phyloP scores from a whole-genome alignment of 2,113 vertebrate genomes.

The Passer montanus region DNA sequence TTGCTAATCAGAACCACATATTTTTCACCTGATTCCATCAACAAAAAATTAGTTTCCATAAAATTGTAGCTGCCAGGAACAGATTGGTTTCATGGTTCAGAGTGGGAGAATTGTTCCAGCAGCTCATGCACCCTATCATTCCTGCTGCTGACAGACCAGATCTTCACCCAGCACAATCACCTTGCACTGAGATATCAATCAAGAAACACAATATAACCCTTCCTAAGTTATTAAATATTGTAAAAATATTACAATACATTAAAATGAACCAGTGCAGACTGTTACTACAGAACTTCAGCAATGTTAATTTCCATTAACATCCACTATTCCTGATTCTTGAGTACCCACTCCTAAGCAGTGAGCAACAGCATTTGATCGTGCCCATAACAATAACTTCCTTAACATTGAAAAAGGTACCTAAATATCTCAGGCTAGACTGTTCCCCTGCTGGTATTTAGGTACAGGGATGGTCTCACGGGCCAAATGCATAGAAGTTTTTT shows the following conservation, averaged over 20 bases:
- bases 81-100: conserved; percentile 38
- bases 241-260: not conserved
- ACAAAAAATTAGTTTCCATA: conserved; percentile 42
- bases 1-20: conserved; percentile 32
- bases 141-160: not conserved
- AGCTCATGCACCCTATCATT: not conserved
- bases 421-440: not conserved
- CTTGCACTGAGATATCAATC: not conserved
- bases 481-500: not conserved
- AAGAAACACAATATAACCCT: not conserved
- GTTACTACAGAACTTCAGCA: not conserved
- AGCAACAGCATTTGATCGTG: not conserved
- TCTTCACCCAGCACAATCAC: not conserved
- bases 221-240: not conserved
- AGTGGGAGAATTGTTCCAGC: not conserved
- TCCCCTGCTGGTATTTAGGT: not conserved
- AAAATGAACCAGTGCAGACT: not conserved
- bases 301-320: not conserved
- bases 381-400: not conserved
- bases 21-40: conserved; percentile 39
- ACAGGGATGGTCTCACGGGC: not conserved
- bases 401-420: not conserved
- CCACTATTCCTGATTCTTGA: not conserved
- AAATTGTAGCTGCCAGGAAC: conserved; percentile 7
- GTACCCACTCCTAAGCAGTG: not conserved